Evolutionary conservation across 1,140 invertebrate genomes (phyloP).

Genomic region (Choristoneura fumiferana): DNA sequence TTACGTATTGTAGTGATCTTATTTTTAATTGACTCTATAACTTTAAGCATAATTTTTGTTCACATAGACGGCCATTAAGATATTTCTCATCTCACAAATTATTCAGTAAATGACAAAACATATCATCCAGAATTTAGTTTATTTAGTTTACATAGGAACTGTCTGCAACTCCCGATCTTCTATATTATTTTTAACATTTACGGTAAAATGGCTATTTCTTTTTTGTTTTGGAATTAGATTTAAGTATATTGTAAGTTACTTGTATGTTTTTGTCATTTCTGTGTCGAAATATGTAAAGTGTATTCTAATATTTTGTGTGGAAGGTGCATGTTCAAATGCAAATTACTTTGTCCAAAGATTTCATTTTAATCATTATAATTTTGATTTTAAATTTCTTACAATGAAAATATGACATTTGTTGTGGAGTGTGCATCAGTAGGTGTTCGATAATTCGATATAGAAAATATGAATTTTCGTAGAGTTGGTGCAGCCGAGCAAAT

Average conservation of each 20-base stretch:
- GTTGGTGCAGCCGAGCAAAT: slow-evolving; percentile 75
- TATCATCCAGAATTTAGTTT: slow-evolving; percentile 63
- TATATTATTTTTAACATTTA: slow-evolving; percentile 49
- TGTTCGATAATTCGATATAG: slow-evolving; percentile 69
- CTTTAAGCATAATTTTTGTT: slow-evolving; percentile 75
- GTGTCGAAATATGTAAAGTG: slow-evolving; percentile 62
- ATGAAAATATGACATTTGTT: slow-evolving; percentile 70
- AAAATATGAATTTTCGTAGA: slow-evolving; percentile 63
- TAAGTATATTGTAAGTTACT: slow-evolving; percentile 72
- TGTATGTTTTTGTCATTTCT: slow-evolving; percentile 70
- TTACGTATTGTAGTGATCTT: slow-evolving; percentile 78
- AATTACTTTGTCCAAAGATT: slow-evolving; percentile 77
- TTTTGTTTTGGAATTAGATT: slow-evolving; percentile 72
- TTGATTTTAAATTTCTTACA: slow-evolving; percentile 53
- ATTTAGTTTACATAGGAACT: slow-evolving; percentile 54
- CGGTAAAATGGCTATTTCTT: slow-evolving; percentile 64
- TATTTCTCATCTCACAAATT: slow-evolving; percentile 67
- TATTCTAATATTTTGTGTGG: slow-evolving; percentile 68
- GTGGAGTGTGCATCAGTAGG: slow-evolving; percentile 73
- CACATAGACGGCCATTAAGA: slow-evolving; percentile 65
- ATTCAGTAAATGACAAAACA: slow-evolving; percentile 72
- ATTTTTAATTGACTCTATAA: slow-evolving; percentile 74
- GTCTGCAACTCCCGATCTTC: slow-evolving; percentile 55
- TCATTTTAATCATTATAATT: slow-evolving; percentile 58
- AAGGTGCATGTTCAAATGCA: slow-evolving; percentile 72